Evolutionary conservation across 2,888 invertebrate species (phyloP), one percentile per base, ranked within the genome.

Genomic region (Trilocha varians): DNA sequence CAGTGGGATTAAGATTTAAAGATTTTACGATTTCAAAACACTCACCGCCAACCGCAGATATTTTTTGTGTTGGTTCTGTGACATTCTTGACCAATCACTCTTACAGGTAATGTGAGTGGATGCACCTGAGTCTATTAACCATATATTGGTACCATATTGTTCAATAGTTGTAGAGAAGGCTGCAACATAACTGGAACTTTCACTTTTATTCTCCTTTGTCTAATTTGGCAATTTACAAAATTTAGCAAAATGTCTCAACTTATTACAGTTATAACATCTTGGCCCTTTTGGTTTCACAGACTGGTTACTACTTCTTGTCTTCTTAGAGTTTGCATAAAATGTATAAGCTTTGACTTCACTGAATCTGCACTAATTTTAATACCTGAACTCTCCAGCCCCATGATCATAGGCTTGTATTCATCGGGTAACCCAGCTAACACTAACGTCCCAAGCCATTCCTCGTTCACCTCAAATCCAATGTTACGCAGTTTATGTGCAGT

Each of bases 211-310:
- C 13, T 15, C 3, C n/a, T 13, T 18, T 36, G 43, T 45, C 41
- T n/a, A n/a, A n/a, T 45, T 50, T 14, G 13, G 3, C 11, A 14
- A 9, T 25, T 15, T 41, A 41, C 52, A 53, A 16, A 25, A 35
- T 13, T 48, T 52, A 3, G 39, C 40, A 33, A 35, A 4, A 13
- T 44, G 44, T 1, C 43, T 36, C 37, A 44, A 41, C 13, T 25
- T 47, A 38, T 57, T 53, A 13, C 54, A 56, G n/a, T 36, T 50
- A 17, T 15, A 58, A 40, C 53, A 57, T 13, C 55, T 16, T 1
- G 50, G 57, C 1, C 52, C 50, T 33, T 48, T 50, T 5, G 17
- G 9, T 34, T 46, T 50, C 2, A 6, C 13, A n/a, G 42, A 34
- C 2, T 18, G 15, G 11, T 3, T 17, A 33, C 45, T 32, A 5